Percentiles rank a stretch among this genome's conserved stretches.
Evolutionary conservation across 1,140 invertebrate species (phyloP).

Genomic region (Trachymyrmex septentrionalis): DNA sequence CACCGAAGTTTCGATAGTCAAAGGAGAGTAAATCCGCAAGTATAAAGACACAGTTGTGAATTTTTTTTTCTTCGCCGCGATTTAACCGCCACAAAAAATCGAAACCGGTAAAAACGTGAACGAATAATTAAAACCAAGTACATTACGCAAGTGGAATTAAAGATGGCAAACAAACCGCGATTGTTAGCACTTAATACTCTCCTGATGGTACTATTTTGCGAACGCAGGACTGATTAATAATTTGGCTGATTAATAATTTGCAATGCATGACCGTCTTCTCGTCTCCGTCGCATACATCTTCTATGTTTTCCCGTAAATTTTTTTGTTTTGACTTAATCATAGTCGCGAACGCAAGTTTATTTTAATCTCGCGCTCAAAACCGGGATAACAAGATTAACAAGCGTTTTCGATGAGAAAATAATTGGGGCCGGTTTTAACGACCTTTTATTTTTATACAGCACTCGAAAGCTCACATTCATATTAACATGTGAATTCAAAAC

Average conservation of each 20-base stretch:
- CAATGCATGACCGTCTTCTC: not conserved
- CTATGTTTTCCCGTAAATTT: not conserved
- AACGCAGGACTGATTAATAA: constrained; percentile 16
- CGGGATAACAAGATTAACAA: not conserved
- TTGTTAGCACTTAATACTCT: constrained; percentile 40
- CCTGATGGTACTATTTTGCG: constrained; percentile 38
- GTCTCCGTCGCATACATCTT: not conserved
- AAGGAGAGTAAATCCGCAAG: not conserved
- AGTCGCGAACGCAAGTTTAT: not conserved
- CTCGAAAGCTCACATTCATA: not conserved
- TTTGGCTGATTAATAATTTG: constrained; percentile 35
- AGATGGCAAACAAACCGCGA: not conserved
- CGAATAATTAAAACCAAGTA: constrained; percentile 4
- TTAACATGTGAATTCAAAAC: not conserved
- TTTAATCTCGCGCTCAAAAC: not conserved
- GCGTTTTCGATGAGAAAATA: not conserved
- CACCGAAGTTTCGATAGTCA: not conserved
- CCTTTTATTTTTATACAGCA: too few relatives aligned
- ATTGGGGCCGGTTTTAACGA: not conserved
- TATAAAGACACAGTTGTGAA: not conserved
- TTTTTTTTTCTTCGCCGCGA: too few relatives aligned
- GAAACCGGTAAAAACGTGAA: not conserved
- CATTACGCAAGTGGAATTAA: constrained; percentile 40
- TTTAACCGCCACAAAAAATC: not conserved
- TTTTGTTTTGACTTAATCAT: not conserved